These are phyloP conservation scores for Porites rus DNA, from an alignment of 92 coral and sea anemone genomes.

Conservation along the genomic window DNA sequence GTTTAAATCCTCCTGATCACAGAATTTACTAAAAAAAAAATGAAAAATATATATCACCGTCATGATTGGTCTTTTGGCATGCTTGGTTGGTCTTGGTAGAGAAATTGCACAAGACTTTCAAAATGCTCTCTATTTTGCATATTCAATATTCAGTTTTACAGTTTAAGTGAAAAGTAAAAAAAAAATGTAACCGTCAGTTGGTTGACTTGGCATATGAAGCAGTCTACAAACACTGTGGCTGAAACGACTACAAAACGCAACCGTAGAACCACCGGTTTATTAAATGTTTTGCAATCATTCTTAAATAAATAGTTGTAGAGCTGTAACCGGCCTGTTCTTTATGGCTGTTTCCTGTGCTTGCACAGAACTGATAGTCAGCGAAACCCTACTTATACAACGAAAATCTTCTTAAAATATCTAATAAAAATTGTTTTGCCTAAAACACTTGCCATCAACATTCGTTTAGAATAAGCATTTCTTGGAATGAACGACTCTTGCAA, in stretches of 20 bases:
- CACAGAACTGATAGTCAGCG: background rate
- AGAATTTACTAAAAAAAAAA: background rate
- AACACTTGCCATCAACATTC: no score
- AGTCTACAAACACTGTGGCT: slow-evolving; percentile 18
- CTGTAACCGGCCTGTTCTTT: background rate
- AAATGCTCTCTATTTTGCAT: background rate
- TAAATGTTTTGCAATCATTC: slow-evolving; percentile 24
- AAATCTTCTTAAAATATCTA: background rate
- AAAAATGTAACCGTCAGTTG: background rate
- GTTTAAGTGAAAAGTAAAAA: background rate
- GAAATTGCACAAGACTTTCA: background rate
- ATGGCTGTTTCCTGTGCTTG: slow-evolving; percentile 22
- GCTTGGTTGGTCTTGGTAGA: no score
- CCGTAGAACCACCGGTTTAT: slow-evolving; percentile 29
- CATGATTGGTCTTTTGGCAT: no score
- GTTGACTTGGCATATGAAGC: slow-evolving; percentile 9
- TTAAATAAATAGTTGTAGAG: slow-evolving; percentile 5
- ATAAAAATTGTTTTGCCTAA: no score
- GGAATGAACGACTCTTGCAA: background rate
- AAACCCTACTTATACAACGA: no score
- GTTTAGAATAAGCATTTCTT: background rate
- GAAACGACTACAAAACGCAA: background rate
- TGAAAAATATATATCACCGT: no score
- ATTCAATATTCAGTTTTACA: background rate
- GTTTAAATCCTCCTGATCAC: background rate